Base-by-base conservation (phyloP, 2,113 vertebrate species). In the Sisor rabdophorus region DNA sequence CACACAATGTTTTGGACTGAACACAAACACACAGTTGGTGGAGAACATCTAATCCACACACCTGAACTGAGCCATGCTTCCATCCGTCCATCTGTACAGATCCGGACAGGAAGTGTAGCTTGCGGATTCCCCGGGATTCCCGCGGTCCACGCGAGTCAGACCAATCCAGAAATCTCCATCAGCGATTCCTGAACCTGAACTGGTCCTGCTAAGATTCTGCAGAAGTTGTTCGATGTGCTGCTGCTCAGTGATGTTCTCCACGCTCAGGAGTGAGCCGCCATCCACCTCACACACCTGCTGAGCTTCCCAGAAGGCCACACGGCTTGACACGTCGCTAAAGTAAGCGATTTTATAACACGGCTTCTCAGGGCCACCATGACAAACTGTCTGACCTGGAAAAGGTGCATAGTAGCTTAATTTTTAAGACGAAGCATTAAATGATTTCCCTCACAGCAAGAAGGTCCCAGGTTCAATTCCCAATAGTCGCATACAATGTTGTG, bases 91-190 rank as follows among this genome's bases (percentile, higher is more conserved):
- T 54, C 84, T 87, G 86, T 99, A 99, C 32, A 95, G 93, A 71
- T 95, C 89, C 0, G 94, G 91, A 82, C 97, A 99, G 60, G 91
- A 87, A 32, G 83, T 67, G 40, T 92, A 89, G 2, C 87, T 84
- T 0, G 87, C 87, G 16, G 82, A 61, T 12, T 90, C 86, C 52
- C 90, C 86, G 0, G 89, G 80, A 3, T 86, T 75, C 44, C 86
- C 90, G 2, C 90, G 90, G 0, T 93, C 93, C 1, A 80, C 89
- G 13, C 97, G 92, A 80, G 92, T 96, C 81, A 99, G 86, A 2
- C 97, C 97, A 12, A 99, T 98, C 97, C 97, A 99, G 91, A 98
- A 99, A 69, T 99, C 97, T 0, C 97, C 96, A 15, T 99, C 97
- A 0, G 93, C 92, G 78, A 96, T 91, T 0, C 94, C 91, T 0